Evolutionary conservation across 1,140 invertebrate genomes (phyloP).

Genomic region (Rhopalosiphum maidis): DNA sequence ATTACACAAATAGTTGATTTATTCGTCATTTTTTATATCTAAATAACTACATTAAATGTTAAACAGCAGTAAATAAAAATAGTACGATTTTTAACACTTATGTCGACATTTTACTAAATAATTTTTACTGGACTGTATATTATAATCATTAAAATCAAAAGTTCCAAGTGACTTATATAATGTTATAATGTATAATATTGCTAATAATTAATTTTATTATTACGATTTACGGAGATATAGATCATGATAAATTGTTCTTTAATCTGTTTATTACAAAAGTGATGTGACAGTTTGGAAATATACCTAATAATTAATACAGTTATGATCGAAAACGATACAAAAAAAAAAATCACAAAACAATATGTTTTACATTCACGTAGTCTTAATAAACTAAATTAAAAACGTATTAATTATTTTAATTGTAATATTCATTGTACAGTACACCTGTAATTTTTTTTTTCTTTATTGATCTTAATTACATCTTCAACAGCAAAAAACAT

Average conservation of each 20-base stretch:
- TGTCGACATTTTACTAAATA: neutral
- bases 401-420: no score
- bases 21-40: neutral
- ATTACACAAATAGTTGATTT: neutral
- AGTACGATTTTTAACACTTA: neutral
- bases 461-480: no score
- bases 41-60: neutral
- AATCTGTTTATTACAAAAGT: neutral
- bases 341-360: no score
- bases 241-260: neutral
- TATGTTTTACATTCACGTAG: no score
- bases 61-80: neutral
- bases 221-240: neutral
- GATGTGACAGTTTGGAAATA: neutral
- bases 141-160: neutral
- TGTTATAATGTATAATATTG: neutral
- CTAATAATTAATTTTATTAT: neutral
- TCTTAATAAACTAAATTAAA: no score
- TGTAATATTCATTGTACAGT: no score
- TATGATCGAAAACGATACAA: neutral
- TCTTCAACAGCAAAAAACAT: no score
- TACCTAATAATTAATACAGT: neutral
- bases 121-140: neutral
- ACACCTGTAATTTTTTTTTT: no score
- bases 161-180: neutral